Evolutionary conservation across 2,113 vertebrate genomes (phyloP), one percentile per base, ranked within the genome.

Genomic region (Neogale vison): DNA sequence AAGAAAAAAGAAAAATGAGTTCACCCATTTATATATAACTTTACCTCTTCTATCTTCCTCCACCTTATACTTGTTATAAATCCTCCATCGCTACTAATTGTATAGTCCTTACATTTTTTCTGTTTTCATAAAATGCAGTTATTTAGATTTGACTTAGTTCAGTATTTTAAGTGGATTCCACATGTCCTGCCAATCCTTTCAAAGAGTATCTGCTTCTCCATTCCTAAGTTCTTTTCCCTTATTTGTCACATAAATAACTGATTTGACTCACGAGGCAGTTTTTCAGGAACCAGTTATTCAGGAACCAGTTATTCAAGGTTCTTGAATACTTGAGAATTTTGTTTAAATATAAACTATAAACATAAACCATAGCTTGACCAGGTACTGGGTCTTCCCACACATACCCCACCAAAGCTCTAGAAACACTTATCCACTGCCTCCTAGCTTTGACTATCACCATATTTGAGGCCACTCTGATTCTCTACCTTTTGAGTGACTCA

Each of bases 1-100:
- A 93, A 69, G 21, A 82, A 93, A 95, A 87, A 93, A 69, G 26
- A 82, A 93, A 95, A 94, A 87, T 69, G 14, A 93, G 20, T 57
- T 95, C 59, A 93, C 45, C 72, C 7, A 77, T n/a, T 55, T 84
- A 36, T 0, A 72, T 4, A 82, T 39, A 80, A 61, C 88, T 90
- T 59, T 52, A 61, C 63, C 57, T 79, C n/a, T 45, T 96, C 65
- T 63, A 14, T 81, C 63, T 47, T 47, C 45, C 36, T 14, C 39
- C 13, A 26, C 9, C 61, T 96, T 67, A 42, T 34, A 96, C 36
- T 69, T 92, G 34, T 71, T 87, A 90, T 26, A 69, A 85, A 85
- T 92, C 42, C 39, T 77, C 71, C 42, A 59, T 82, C 67, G 90
- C 61, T 69, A 87, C 59, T 97, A 81, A 85, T 59, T 88, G 92